Evolutionary conservation across 2,797 vertebrate species (phyloP).

Genomic region (Sus cebifrons): DNA sequence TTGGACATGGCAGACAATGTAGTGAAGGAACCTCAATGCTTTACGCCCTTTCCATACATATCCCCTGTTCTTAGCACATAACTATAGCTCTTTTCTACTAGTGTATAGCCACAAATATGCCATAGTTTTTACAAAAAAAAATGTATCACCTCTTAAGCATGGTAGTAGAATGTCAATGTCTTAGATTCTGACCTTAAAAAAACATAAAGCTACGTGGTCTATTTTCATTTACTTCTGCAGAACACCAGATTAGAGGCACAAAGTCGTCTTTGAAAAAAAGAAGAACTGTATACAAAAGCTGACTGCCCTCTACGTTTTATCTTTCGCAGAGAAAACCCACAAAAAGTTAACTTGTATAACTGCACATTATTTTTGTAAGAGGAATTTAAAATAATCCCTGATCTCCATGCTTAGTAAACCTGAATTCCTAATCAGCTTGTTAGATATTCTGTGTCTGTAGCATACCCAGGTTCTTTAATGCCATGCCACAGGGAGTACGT

Average conservation of each 20-base stretch:
- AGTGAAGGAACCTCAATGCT: not conserved
- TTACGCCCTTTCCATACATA: not conserved
- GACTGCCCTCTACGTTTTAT: not conserved
- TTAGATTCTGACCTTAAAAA: conserved; percentile 66
- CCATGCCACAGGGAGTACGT: not conserved
- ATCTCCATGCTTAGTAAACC: not conserved
- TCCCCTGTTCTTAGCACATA: not conserved
- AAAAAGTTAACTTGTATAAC: not conserved
- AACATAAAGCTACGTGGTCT: conserved; percentile 45
- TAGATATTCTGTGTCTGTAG: not conserved
- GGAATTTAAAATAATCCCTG: not conserved
- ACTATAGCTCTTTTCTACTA: not conserved
- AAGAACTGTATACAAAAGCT: not conserved
- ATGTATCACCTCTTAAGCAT: not conserved
- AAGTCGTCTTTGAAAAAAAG: conserved; percentile 63
- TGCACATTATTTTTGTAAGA: conserved; percentile 27
- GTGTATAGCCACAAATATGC: not conserved
- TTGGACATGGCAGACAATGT: not conserved
- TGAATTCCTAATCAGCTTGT: not conserved
- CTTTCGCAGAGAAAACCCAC: conserved; percentile 42
- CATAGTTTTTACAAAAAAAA: conserved; percentile 2
- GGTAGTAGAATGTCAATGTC: not conserved
- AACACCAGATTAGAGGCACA: not conserved
- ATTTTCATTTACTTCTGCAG: conserved; percentile 31
- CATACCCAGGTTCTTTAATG: not conserved